phyloP scores from a whole-genome alignment of 2,888 invertebrate genomes.

The Allygus modestus region DNA sequence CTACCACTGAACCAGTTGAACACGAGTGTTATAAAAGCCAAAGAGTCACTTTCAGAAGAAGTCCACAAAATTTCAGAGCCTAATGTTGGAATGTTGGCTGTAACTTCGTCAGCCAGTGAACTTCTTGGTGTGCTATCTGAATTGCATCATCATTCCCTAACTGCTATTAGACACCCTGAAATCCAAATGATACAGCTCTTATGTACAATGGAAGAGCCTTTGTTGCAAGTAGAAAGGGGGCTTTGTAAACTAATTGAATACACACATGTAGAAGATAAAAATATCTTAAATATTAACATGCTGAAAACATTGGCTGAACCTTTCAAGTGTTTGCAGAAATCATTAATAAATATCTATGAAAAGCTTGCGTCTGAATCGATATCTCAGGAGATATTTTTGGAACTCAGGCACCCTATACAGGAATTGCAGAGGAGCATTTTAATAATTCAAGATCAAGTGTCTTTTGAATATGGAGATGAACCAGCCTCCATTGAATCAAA shows the following conservation, averaged over 20 bases:
- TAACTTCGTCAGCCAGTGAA: constrained; percentile 67
- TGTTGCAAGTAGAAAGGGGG: constrained; percentile 67
- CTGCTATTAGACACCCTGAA: constrained; percentile 54
- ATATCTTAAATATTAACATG: constrained; percentile 67
- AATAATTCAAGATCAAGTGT: constrained; percentile 70
- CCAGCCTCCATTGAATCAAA: constrained; percentile 69
- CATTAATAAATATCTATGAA: constrained; percentile 68
- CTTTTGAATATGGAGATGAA: constrained; percentile 69
- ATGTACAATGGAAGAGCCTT: constrained; percentile 66
- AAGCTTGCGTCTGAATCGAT: constrained; percentile 63
- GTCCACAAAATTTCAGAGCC: constrained; percentile 66
- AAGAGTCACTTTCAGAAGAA: constrained; percentile 67
- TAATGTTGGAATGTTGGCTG: constrained; percentile 67
- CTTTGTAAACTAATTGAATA: constrained; percentile 66
- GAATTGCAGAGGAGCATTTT: constrained; percentile 70
- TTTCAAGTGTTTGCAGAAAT: constrained; percentile 68
- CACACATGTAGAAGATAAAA: constrained; percentile 67
- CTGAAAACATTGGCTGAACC: constrained; percentile 68
- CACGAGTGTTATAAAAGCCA: constrained; percentile 67
- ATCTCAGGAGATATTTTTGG: constrained; percentile 63
- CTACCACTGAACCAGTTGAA: constrained; percentile 69
- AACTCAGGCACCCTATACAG: constrained; percentile 69
- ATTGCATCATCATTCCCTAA: constrained; percentile 26
- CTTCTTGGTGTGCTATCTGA: constrained; percentile 24
- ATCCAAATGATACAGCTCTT: constrained; percentile 61